These are phyloP conservation scores for Kryphioiulus occultus DNA, from an alignment of 2,888 invertebrate genomes.

Conservation along the genomic window DNA sequence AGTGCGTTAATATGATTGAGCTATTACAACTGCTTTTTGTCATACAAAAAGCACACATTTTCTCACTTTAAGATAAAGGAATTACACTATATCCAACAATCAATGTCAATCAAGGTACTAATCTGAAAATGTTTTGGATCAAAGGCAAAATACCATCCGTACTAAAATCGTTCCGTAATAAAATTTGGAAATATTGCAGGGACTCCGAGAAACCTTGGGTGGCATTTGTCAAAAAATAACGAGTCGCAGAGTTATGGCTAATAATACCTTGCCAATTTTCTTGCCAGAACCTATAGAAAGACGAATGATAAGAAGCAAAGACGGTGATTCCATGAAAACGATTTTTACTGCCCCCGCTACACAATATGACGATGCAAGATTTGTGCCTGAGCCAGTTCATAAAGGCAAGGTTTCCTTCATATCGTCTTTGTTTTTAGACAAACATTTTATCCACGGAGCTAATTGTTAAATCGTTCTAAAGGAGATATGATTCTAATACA, in stretches of 20 bases:
- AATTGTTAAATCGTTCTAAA: slow-evolving; percentile 60
- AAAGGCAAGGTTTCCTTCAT: slow-evolving; percentile 72
- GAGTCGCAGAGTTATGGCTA: background rate
- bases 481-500: slow-evolving; percentile 89
- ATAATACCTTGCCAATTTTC: background rate
- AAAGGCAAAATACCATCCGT: too few relatives aligned
- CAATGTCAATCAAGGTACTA: too few relatives aligned
- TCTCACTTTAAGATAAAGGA: too few relatives aligned
- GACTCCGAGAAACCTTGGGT: too few relatives aligned
- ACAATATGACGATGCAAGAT: slow-evolving; percentile 70
- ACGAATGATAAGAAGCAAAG: slow-evolving; percentile 74
- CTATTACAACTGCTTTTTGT: too few relatives aligned
- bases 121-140: too few relatives aligned
- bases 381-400: slow-evolving; percentile 78
- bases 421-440: background rate
- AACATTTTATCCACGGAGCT: background rate
- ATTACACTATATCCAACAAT: too few relatives aligned
- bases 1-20: too few relatives aligned
- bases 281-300: slow-evolving; percentile 51
- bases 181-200: too few relatives aligned
- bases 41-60: too few relatives aligned
- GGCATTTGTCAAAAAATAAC: too few relatives aligned
- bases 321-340: slow-evolving; percentile 66
- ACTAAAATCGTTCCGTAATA: too few relatives aligned
- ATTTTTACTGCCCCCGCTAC: slow-evolving; percentile 73